Evolutionary conservation across 2,888 invertebrate species (phyloP), one percentile per base, ranked within the genome.

Genomic region (Tetragonula carbonaria): DNA sequence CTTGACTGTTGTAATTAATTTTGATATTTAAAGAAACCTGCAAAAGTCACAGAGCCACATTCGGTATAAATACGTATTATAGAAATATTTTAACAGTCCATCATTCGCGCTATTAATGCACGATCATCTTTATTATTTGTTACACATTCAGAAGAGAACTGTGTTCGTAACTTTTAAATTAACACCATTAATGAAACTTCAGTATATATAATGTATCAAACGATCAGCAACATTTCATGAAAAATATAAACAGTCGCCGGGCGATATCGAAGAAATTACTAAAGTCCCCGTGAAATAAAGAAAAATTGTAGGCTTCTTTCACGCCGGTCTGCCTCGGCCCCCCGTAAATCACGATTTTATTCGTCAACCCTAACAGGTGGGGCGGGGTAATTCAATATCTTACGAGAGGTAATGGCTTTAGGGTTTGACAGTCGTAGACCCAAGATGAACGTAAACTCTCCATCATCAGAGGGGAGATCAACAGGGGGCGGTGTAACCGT

Each of bases 381-480:
- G 57, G 38, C 38, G 23, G 38, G 51, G 67, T 84, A 83, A 92
- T 90, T 89, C 85, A 87, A 91, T 92, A 90, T 83, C 85, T 80
- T 66, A 73, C 45, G 78, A 87, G 87, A 85, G 88, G 80, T 90
- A 90, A 90, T 88, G 84, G 87, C 77, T 84, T 78, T 68, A 70
- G 85, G 80, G 79, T 87, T 86, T 86, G 77, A 77, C 68, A 74
- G 62, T 16, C 68, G 73, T 66, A 73, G 78, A 66, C 80, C 74
- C 74, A 84, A 87, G 78, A 67, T 51, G 78, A 70, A 74, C 70
- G 78, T 81, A 82, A 82, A 86, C 84, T 78, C 88, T 81, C 74
- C 53, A 50, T 68, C 45, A 74, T 63, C 68, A 55, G 66, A 33
- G 13, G 75, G 85, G 78, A 85, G 83, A 85, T 67, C 78, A 65